Conservation (phyloP, 2,113 vertebrate genomes). For the Caranx ignobilis region DNA sequence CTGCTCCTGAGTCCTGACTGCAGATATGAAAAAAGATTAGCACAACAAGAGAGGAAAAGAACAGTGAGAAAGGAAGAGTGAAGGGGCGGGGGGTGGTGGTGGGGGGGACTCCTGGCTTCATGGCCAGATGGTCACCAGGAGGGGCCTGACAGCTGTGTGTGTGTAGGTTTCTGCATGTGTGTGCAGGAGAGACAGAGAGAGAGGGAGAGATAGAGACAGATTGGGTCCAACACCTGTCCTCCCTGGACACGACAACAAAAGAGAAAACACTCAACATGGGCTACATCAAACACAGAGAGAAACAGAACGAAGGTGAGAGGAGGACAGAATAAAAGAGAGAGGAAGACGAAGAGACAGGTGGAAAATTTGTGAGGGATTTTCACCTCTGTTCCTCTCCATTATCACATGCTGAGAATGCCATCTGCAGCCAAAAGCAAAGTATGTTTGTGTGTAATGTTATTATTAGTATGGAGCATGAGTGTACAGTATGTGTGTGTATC, state of each 20-base stretch:
- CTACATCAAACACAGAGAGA: conserved; percentile 34
- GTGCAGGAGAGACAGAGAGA: conserved; percentile 8
- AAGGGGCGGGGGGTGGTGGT: neutral
- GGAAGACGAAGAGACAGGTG: conserved; percentile 17
- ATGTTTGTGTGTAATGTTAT: conserved; percentile 14
- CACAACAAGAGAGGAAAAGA: conserved; percentile 14
- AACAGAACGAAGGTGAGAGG: neutral
- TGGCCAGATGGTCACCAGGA: conserved; percentile 79
- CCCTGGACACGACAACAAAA: conserved; percentile 65
- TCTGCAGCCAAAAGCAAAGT: conserved; percentile 36
- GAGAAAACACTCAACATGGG: conserved; percentile 34
- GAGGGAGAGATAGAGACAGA: conserved; percentile 53
- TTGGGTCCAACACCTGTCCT: conserved; percentile 77
- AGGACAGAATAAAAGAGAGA: neutral
- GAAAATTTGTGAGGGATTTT: conserved; percentile 4
- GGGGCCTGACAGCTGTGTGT: conserved; percentile 73
- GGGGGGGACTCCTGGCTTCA: conserved; percentile 34
- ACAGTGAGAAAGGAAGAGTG: conserved; percentile 26
- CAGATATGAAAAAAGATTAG: conserved; percentile 15
- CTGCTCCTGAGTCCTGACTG: neutral
- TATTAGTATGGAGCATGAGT: neutral
- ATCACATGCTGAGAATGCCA: conserved; percentile 22
- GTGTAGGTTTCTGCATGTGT: conserved; percentile 26
- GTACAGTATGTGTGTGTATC: neutral
- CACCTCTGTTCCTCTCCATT: conserved; percentile 23